Conservation (phyloP, 2,888 invertebrate species). For the Parnassius apollo region DNA sequence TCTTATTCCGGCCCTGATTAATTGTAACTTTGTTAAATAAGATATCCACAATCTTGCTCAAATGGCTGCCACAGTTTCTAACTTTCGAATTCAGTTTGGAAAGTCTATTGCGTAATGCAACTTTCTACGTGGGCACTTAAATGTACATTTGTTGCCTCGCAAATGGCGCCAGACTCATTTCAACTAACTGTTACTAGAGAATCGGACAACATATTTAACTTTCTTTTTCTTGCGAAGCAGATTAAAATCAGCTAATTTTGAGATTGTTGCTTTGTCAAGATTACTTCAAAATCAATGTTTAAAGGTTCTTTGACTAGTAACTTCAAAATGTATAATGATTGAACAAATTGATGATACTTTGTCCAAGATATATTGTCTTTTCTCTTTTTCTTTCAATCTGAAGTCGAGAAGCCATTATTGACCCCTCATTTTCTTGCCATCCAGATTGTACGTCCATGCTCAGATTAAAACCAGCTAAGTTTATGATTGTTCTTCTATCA, state of each 20-base stretch:
- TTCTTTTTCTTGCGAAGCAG: conserved; percentile 5
- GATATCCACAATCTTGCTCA: conserved; percentile 7
- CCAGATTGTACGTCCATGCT: no score
- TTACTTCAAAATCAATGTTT: neutral
- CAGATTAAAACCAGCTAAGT: no score
- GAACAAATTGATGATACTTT: no score
- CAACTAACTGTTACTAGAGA: conserved; percentile 8
- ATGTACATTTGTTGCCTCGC: conserved; percentile 12
- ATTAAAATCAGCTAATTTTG: neutral
- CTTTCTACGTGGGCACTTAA: conserved; percentile 18
- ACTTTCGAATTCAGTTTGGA: conserved; percentile 26
- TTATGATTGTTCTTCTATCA: no score
- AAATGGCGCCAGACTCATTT: conserved; percentile 19
- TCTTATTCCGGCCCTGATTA: conserved; percentile 11
- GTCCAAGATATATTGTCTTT: no score
- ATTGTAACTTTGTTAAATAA: conserved; percentile 12
- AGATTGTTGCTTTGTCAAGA: neutral
- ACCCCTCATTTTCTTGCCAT: no score
- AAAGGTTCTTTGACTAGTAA: neutral
- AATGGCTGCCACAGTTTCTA: conserved; percentile 19
- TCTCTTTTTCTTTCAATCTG: no score
- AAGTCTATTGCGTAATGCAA: conserved; percentile 24
- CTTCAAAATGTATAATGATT: no score
- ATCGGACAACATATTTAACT: conserved; percentile 6
- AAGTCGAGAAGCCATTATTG: no score